These are phyloP conservation scores for Siniperca obscura DNA, from an alignment of 2,797 vertebrate genomes.

Conservation along the genomic window DNA sequence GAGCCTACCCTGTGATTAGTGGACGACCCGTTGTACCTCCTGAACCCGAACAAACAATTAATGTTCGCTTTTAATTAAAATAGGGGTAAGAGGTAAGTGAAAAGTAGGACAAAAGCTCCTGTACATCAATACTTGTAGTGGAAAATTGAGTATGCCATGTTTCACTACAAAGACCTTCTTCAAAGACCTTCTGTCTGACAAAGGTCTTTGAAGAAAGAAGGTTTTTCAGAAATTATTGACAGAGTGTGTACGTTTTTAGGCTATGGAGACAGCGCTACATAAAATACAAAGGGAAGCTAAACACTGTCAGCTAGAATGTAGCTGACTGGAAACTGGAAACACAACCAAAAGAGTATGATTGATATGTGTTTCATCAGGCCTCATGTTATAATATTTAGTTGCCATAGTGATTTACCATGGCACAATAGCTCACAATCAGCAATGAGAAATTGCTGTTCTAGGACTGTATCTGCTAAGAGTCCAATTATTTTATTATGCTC, in stretches of 20 bases:
- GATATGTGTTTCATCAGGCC: not conserved
- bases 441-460: not conserved
- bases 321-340: not conserved
- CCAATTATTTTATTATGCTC: conserved; percentile 9
- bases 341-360: not conserved
- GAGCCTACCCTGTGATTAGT: no score
- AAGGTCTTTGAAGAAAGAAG: not conserved
- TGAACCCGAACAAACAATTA: no score
- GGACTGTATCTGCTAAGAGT: not conserved
- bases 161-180: not conserved
- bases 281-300: not conserved
- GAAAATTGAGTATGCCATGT: not conserved
- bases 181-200: not conserved
- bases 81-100: not conserved
- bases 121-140: not conserved
- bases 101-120: not conserved
- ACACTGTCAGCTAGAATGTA: not conserved
- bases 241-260: not conserved
- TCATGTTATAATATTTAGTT: not conserved
- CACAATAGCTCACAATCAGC: not conserved
- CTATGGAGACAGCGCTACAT: not conserved
- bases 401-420: conserved; percentile 9
- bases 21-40: no score
- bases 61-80: not conserved
- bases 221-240: not conserved